phyloP scores from a whole-genome alignment of 1,140 invertebrate genomes.

The Drosophila chauvacae region DNA sequence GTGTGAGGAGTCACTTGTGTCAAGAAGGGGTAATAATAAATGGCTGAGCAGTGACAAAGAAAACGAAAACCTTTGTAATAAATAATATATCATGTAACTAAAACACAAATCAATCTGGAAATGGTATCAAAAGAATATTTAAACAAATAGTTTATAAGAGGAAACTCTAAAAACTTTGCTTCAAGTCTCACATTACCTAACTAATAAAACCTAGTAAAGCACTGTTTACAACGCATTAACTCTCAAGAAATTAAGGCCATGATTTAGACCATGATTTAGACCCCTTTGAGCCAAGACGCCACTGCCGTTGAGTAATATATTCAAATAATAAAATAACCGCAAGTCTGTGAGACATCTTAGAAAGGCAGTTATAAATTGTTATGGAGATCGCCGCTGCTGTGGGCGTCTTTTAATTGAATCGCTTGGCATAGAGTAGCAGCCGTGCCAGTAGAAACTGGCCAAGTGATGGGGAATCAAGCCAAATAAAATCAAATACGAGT shows the following conservation, averaged over 20 bases:
- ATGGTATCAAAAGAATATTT: slow-evolving; percentile 1
- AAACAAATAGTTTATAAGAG: not conserved
- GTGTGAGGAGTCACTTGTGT: slow-evolving; percentile 2
- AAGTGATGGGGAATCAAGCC: slow-evolving; percentile 57
- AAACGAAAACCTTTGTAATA: slow-evolving; percentile 3
- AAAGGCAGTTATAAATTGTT: slow-evolving; percentile 78
- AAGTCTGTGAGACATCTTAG: slow-evolving; percentile 59
- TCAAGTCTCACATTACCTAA: not conserved
- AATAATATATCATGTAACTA: slow-evolving; percentile 2
- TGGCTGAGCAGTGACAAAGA: slow-evolving; percentile 11
- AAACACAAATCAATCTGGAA: slow-evolving; percentile 1
- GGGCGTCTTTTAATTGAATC: slow-evolving; percentile 79
- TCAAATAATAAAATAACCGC: slow-evolving; percentile 69
- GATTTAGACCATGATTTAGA: not conserved
- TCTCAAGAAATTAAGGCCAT: not conserved
- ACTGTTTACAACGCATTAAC: slow-evolving; percentile 2
- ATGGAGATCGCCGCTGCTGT: slow-evolving; percentile 63
- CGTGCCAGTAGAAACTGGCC: slow-evolving; percentile 27
- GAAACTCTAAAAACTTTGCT: not conserved
- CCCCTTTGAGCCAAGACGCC: slow-evolving; percentile 18
- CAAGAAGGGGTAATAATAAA: not conserved
- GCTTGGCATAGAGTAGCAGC: slow-evolving; percentile 45
- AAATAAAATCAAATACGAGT: slow-evolving; percentile 44
- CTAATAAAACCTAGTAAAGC: not conserved
- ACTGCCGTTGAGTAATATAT: slow-evolving; percentile 65